Evolutionary conservation across 2,797 vertebrate genomes (phyloP).

Genomic region (Halcyon smyrnensis): DNA sequence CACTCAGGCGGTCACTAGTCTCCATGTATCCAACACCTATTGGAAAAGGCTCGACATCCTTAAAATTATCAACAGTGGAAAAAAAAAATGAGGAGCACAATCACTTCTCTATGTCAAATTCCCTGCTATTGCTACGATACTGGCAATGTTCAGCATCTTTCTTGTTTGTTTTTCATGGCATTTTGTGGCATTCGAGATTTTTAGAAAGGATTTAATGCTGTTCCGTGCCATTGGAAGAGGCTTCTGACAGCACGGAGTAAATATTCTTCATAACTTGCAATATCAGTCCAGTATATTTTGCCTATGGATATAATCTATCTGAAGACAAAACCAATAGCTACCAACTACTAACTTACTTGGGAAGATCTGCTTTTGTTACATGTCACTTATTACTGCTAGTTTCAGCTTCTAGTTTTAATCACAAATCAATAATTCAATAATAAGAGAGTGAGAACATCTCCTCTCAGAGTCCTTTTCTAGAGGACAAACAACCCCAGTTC

Average conservation of each 20-base stretch:
- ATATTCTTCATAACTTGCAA: neutral
- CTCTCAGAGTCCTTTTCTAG: neutral
- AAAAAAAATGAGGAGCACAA: neutral
- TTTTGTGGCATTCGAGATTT: constrained; percentile 9
- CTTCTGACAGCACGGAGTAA: neutral
- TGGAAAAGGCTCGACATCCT: neutral
- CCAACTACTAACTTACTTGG: neutral
- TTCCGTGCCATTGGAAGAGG: neutral
- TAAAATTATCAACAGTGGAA: neutral
- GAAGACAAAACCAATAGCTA: neutral
- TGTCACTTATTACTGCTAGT: neutral
- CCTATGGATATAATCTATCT: neutral
- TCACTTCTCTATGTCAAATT: neutral
- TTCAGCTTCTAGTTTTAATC: neutral
- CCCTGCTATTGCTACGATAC: neutral
- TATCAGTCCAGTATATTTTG: neutral
- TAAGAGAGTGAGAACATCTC: neutral
- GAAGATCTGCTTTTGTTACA: neutral
- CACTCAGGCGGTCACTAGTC: neutral
- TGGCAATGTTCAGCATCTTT: neutral
- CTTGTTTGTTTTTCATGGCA: neutral
- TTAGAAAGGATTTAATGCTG: neutral
- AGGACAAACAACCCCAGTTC: neutral
- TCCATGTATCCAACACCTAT: neutral
- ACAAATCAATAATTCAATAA: neutral